These are phyloP conservation scores for Parazoanthus swiftii DNA, from an alignment of 92 coral and sea anemone species.

Conservation along the genomic window DNA sequence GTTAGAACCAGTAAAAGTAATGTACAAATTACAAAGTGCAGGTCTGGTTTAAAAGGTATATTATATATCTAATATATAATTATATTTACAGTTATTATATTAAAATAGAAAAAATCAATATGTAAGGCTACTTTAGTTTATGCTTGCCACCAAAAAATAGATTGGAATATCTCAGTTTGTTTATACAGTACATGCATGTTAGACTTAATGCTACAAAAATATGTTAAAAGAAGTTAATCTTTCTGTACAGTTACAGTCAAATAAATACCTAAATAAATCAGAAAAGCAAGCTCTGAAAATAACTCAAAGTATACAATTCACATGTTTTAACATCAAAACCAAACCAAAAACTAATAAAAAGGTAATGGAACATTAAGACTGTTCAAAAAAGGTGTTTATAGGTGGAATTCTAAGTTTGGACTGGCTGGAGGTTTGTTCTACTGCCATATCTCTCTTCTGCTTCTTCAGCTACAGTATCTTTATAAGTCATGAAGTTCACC, in stretches of 20 bases:
- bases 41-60: too few relatives aligned
- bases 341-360: background rate
- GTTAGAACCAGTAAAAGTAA: background rate
- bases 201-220: background rate
- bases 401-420: background rate
- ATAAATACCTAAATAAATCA: background rate
- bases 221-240: background rate
- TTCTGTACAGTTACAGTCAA: background rate
- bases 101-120: too few relatives aligned
- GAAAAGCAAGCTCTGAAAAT: background rate
- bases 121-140: background rate
- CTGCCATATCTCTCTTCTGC: slow-evolving; percentile 10
- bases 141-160: background rate
- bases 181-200: too few relatives aligned
- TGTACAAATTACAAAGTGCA: background rate
- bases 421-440: background rate
- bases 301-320: background rate
- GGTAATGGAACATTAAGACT: background rate
- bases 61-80: too few relatives aligned
- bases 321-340: background rate
- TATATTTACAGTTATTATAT: background rate
- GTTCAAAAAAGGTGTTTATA: background rate
- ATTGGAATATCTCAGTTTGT: too few relatives aligned
- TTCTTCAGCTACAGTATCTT: slow-evolving; percentile 1
- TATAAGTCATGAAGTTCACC: slow-evolving; percentile 28